Base-by-base conservation (phyloP, 2,797 vertebrate species). In the Sardinella longiceps region DNA sequence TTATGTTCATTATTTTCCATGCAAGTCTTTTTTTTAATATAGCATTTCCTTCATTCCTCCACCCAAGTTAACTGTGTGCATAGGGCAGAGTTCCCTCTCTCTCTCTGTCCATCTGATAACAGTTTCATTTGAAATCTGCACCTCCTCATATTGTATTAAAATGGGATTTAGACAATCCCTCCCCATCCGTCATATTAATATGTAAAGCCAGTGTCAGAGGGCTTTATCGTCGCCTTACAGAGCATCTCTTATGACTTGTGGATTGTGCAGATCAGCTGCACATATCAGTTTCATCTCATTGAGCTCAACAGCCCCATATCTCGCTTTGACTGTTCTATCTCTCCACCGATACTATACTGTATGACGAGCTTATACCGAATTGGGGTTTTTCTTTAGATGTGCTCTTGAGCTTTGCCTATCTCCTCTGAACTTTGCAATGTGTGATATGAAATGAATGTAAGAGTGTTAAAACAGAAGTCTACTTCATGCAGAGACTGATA, bases 221-320 rank as follows among this genome's bases (percentile, higher is more conserved):
- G 28, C 30, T 84, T 85, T 83, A 85, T 87, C 80, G 81, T 87
- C 48, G 18, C 60, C 84, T 82, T n/a, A 18, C 80, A 43, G 85
- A 80, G 1, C n/a, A n/a, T 46, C 80, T 84, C 82, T 88, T 80
- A 83, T 77, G 58, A 30, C 82, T 85, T 58, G 23, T 48, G 80
- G 77, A 83, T 77, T 89, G 86, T 85, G 30, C 66, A 74, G 66
- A 81, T 46, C 70, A 81, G 84, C 84, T 88, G 84, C 84, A 83
- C 56, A 43, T 86, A 86, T 90, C 83, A 37, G 80, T 86, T 90
- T 86, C 81, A 6, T 85, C 83, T 90, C 88, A 89, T 89, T 87
- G 66, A 86, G 88, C 85, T 88, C 63, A 87, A 83, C 85, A 80
- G 87, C 83, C 82, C 87, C 77, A 63, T 84, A 58, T 80, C 87